Evolutionary conservation across 2,797 vertebrate species (phyloP).

Genomic region (Sebastes hopkinsi): DNA sequence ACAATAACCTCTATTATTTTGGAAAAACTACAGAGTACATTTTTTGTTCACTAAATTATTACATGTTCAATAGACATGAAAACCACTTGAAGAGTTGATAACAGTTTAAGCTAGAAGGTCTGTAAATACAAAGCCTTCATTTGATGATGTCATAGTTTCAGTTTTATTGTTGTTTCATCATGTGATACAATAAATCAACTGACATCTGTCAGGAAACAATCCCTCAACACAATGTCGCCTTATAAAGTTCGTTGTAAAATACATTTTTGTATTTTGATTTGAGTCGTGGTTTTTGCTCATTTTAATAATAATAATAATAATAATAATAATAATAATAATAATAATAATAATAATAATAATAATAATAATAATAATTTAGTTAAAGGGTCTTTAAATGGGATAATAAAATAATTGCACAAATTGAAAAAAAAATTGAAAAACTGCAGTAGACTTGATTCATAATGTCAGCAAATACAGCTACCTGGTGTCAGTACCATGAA

Average conservation of each 20-base stretch:
- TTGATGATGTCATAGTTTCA: not conserved
- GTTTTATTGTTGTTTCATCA: not conserved
- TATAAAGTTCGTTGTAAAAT: rapidly evolving
- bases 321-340: rapidly evolving
- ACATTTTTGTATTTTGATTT: too few relatives aligned
- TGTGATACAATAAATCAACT: not conserved
- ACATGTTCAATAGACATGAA: not conserved
- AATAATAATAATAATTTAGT: not conserved
- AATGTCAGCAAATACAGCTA: not conserved
- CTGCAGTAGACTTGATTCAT: not conserved
- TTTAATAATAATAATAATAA: too few relatives aligned
- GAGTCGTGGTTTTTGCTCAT: too few relatives aligned
- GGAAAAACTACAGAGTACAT: not conserved
- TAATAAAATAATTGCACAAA: not conserved
- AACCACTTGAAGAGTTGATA: not conserved
- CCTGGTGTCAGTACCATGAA: not conserved
- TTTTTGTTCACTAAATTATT: not conserved
- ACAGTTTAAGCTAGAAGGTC: not conserved
- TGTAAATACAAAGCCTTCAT: not conserved
- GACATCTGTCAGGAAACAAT: not conserved
- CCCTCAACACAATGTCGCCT: too few relatives aligned
- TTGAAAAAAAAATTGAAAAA: not conserved
- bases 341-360: rapidly evolving
- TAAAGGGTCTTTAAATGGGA: not conserved
- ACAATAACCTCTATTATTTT: not conserved